Evolutionary conservation across 2,888 invertebrate species (phyloP).

Genomic region (Synergus laeviventris): DNA sequence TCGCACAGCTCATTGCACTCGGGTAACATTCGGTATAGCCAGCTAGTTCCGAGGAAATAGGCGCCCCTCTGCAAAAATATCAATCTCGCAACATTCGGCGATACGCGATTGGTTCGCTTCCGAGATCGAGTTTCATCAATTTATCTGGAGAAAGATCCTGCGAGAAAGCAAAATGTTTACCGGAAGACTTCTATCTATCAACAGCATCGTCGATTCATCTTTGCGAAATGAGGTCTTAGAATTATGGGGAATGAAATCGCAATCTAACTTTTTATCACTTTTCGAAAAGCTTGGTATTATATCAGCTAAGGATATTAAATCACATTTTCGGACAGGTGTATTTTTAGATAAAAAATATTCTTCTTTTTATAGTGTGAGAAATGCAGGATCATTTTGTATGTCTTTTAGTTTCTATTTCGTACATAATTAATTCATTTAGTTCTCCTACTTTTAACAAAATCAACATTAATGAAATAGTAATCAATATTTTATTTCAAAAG

Average conservation of each 20-base stretch:
- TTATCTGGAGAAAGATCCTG: slow-evolving; percentile 31
- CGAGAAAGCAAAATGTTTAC: slow-evolving; percentile 49
- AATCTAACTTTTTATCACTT: slow-evolving; percentile 13
- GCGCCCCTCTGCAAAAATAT: slow-evolving; percentile 37
- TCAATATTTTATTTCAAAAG: not conserved
- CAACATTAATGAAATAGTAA: not conserved
- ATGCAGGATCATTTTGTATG: not conserved
- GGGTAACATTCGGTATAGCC: not conserved
- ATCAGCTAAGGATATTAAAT: not conserved
- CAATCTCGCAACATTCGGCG: slow-evolving; percentile 26
- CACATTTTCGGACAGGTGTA: not conserved
- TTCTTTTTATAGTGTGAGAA: not conserved
- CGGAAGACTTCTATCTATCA: slow-evolving; percentile 46
- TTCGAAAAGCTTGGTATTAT: not conserved
- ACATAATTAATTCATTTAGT: not conserved
- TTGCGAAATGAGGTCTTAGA: slow-evolving; percentile 6
- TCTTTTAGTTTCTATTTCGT: not conserved
- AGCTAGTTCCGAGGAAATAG: not conserved
- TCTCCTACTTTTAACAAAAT: not conserved
- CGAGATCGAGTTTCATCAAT: slow-evolving; percentile 34
- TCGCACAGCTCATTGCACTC: slow-evolving; percentile 38
- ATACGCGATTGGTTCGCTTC: slow-evolving; percentile 36
- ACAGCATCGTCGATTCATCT: slow-evolving; percentile 47
- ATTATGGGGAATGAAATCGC: slow-evolving; percentile 13
- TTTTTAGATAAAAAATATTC: not conserved